These are phyloP conservation scores for Leptatherina wallacei DNA, from an alignment of 2,797 vertebrate genomes.

Conservation along the genomic window DNA sequence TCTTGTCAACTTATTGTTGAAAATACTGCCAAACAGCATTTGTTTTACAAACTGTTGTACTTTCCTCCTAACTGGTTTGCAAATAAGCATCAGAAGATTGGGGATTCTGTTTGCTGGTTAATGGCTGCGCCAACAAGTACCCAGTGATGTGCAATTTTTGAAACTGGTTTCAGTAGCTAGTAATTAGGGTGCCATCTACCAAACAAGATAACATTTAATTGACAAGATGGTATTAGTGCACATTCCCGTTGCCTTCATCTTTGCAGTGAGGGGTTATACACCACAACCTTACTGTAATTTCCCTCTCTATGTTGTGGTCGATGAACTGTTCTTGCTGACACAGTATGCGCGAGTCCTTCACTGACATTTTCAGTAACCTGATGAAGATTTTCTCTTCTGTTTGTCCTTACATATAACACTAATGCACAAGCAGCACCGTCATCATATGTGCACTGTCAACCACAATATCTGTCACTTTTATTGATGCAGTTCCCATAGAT, in stretches of 20 bases:
- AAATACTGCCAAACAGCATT: background rate
- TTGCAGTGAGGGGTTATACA: background rate
- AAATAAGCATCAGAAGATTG: background rate
- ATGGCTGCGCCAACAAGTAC: background rate
- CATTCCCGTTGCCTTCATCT: background rate
- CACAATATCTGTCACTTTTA: background rate
- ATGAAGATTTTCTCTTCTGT: slow-evolving; percentile 4
- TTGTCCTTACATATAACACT: background rate
- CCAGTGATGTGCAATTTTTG: background rate
- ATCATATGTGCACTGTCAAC: background rate
- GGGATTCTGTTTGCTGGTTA: background rate
- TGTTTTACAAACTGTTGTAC: background rate
- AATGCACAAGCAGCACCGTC: background rate
- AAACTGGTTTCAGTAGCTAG: background rate
- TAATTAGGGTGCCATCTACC: background rate
- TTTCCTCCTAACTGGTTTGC: background rate
- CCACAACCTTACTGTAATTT: background rate
- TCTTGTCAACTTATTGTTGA: background rate
- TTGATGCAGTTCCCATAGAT: background rate
- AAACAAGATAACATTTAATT: background rate
- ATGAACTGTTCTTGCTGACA: background rate
- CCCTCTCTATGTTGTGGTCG: background rate
- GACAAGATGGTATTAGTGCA: background rate
- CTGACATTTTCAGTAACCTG: slow-evolving; percentile 7
- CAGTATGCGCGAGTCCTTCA: background rate